Evolutionary conservation across 1,140 invertebrate species (phyloP).

Genomic region (Lepidurus couesii): DNA sequence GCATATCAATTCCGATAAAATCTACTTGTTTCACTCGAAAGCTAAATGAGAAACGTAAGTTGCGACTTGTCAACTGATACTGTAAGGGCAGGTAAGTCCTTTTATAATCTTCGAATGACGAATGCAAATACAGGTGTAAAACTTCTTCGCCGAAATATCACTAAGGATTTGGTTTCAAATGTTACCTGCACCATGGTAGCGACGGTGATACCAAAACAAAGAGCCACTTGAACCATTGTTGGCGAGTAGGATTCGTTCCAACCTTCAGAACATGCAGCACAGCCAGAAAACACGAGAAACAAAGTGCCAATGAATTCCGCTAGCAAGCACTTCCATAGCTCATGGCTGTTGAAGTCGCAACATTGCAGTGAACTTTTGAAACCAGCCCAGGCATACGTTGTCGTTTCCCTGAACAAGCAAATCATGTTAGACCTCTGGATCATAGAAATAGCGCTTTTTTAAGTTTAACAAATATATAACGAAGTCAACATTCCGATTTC

Average conservation of each 20-base stretch:
- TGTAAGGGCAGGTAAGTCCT: too few relatives aligned
- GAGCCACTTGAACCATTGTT: slow-evolving; percentile 66
- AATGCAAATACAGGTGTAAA: background rate
- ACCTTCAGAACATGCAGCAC: slow-evolving; percentile 60
- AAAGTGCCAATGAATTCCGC: slow-evolving; percentile 84
- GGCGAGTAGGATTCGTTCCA: slow-evolving; percentile 46
- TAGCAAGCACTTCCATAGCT: slow-evolving; percentile 67
- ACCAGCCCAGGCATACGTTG: background rate
- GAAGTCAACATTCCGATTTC: too few relatives aligned
- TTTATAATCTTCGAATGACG: background rate
- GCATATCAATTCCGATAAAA: too few relatives aligned
- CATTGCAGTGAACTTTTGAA: slow-evolving; percentile 39
- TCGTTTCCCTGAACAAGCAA: too few relatives aligned
- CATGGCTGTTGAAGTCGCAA: slow-evolving; percentile 45
- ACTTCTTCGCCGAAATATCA: too few relatives aligned
- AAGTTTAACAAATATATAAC: too few relatives aligned
- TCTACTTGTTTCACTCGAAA: too few relatives aligned
- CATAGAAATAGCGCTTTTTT: too few relatives aligned
- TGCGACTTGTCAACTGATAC: too few relatives aligned
- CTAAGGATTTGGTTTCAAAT: slow-evolving; percentile 24
- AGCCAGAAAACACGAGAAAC: slow-evolving; percentile 75
- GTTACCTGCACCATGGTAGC: slow-evolving; percentile 74
- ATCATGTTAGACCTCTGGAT: too few relatives aligned
- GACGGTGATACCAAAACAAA: slow-evolving; percentile 83
- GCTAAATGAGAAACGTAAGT: too few relatives aligned